Base-by-base conservation (phyloP, 2,113 vertebrate species). In the Neopipo cinnamomea region DNA sequence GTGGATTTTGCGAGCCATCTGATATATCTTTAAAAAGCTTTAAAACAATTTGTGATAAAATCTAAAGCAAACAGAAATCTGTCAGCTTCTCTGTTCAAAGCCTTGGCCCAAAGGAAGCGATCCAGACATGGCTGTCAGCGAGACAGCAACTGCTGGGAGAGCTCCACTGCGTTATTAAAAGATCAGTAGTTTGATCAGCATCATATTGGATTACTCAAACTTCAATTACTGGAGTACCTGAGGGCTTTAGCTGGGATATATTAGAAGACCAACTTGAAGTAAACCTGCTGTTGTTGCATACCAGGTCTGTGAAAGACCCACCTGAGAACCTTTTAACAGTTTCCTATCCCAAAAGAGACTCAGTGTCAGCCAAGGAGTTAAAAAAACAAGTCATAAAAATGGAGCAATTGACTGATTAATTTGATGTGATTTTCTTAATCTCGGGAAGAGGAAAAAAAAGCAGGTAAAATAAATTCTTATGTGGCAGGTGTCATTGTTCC, bases 1-100 rank as follows among this genome's bases (percentile, higher is more conserved):
- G 7, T 94, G 66, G 86, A 91, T 96, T 97, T 97, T 95, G 91
- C 15, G 10, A 92, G 88, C 94, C 44, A 44, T 94, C 91, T 93
- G 94, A 97, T 96, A 82, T 2, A 89, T 20, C 66, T 78, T 94
- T 95, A 88, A 94, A 95, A 98, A 93, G 86, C 91, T 96, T 95
- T 97, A 94, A 97, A 97, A 96, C 85, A 96, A 95, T 96, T 93
- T 73, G 78, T 92, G 97, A 97, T 97, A 95, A 96, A 95, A 96
- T 97, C 95, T 91, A 76, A 93, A 89, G 78, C 89, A 96, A 98
- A 89, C 91, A 95, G 88, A 94, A 92, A 96, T 70, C 89, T 65
- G 55, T 94, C 75, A 85, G 78, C 62, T 50, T 59, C 96, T 94
- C 85, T 89, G 91, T 97, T 97, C 96, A 95, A 85, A 97, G 88